Base-by-base conservation (phyloP, 1,140 invertebrate species). In the Microplitis mediator region DNA sequence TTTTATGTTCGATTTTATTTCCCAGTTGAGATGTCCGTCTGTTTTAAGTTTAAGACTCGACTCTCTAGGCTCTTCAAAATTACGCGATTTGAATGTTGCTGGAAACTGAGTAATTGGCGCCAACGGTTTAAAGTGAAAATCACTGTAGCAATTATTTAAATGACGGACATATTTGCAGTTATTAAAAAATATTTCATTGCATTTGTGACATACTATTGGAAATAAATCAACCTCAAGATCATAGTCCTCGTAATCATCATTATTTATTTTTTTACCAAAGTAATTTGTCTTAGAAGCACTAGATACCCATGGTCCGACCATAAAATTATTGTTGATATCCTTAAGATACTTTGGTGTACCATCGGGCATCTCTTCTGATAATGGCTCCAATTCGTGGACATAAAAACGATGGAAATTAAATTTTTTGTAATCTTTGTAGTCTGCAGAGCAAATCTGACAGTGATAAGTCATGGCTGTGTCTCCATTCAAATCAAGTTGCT, bases 371-470 rank as follows among this genome's bases (percentile, higher is more conserved):
- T 67, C 65, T 32, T 54, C 31, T 8, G 52, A 31, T 13, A 23
- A 3, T 14, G 65, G 8, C 16, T 1, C 52, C 3, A 54, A 3
- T 54, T 67, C 65, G 23, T 67, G 39, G 0, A 74, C 64, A 5
- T n/a, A 60, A 0, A 32, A 9, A 35, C 71, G 63, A 9, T 74
- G 60, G 14, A 68, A 62, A 32, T 73, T 69, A 9, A 71, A 74
- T 16, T 68, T 72, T 1, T 63, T 63, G 16, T 73, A 76, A 35
- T 72, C 71, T 2, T 70, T 35, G 3, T 69, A 69, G 11, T 70
- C 61, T 13, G 52, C 70, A 3, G 72, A 51, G 52, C 74, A 76
- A n/a, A 58, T 52, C 16, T 61, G 52, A 34, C 58, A 74, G 0
- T 64, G 69, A 52, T 74, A 74, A 1, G 45, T 34, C 4, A 61